Base-by-base conservation (phyloP, 2,113 vertebrate genomes). In the Benitochromis conjunctus region DNA sequence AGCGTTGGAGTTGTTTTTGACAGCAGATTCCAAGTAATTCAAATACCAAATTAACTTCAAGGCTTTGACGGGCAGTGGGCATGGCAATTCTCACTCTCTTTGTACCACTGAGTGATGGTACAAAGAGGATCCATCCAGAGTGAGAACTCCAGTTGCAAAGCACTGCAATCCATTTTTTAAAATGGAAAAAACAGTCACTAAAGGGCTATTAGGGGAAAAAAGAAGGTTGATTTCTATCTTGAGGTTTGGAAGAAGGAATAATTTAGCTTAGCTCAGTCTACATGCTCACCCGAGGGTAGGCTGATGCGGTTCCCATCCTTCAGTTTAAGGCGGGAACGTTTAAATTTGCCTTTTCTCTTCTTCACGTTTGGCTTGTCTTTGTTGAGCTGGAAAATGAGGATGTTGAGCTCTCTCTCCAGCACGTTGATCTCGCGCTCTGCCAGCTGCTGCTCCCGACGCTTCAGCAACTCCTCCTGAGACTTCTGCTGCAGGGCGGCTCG, bases 241-340 rank as follows among this genome's bases (percentile, higher is more conserved):
- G 38, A 4, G 2, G 13, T 71, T 71, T 71, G 66, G 1, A 46
- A 7, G 21, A 16, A 21, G 13, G 21, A 71, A 46, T 71, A 43
- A 26, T 26, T 43, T 43, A 43, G 7, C 21, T 71, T 74, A 51
- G 43, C 19, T 76, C 6, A n/a, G 16, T 51, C 2, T 21, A 4
- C 53, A 13, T 8, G 5, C 95, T 79, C 83, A 99, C 98, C 98
- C 95, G 98, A 99, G 19, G 98, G 98, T 80, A 99, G 94, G 85
- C 98, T 99, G 95, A 99, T 99, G 84, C 98, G 97, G 94, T 98
- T 98, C 5, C 98, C 98, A 18, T 99, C 98, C 94, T 97, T 98
- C 82, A 98, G 96, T 93, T 98, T 99, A 16, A 98, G 95, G 7
- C 98, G 97, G 48, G 97, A 97, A 36, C 97, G 97, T 93, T 97